phyloP scores from a whole-genome alignment of 1,140 invertebrate genomes.

The Samia ricini region DNA sequence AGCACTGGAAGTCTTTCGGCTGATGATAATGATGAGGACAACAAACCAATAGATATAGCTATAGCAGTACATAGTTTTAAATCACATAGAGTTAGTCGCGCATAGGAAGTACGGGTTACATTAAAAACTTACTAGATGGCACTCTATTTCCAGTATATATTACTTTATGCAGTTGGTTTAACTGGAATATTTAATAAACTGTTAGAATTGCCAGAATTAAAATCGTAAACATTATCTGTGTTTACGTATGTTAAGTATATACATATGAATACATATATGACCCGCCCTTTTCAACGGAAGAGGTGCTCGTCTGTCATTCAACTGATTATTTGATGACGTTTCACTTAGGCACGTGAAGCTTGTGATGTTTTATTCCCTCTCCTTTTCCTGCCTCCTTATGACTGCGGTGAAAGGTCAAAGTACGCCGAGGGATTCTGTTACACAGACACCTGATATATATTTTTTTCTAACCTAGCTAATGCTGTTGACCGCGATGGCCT shows the following conservation, averaged over 20 bases:
- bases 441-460: constrained; percentile 14
- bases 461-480: not conserved
- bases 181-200: too few relatives aligned
- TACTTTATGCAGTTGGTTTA: too few relatives aligned
- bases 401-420: constrained; percentile 28
- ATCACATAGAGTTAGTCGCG: too few relatives aligned
- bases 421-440: constrained; percentile 14
- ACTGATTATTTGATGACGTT: constrained; percentile 40
- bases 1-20: not conserved
- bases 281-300: not conserved
- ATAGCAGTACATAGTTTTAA: too few relatives aligned
- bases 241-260: not conserved
- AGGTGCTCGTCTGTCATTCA: constrained; percentile 18
- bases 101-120: too few relatives aligned
- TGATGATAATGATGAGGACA: not conserved
- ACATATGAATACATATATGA: not conserved
- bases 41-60: not conserved
- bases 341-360: constrained; percentile 20
- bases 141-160: too few relatives aligned
- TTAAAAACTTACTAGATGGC: too few relatives aligned
- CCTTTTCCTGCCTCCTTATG: constrained; percentile 17
- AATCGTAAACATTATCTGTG: too few relatives aligned
- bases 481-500: too few relatives aligned
- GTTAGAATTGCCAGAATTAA: too few relatives aligned
- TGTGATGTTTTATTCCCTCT: constrained; percentile 36